Conservation (phyloP, 2,888 invertebrate genomes). For the Epirrhoe tristata region DNA sequence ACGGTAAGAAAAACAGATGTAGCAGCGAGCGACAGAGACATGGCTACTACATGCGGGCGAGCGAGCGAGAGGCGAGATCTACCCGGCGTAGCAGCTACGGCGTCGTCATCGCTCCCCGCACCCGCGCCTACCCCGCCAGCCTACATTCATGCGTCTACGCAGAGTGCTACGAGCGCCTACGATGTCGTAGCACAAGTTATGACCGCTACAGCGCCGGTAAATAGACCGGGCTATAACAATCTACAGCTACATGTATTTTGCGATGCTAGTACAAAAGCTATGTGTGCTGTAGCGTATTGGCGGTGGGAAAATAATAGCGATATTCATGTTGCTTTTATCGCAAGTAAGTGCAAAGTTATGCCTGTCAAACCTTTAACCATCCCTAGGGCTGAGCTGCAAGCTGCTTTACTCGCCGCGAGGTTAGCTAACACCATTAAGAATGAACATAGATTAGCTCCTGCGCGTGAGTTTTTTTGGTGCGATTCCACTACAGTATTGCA, state of each 20-base stretch:
- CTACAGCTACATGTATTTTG: background rate
- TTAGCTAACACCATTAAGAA: background rate
- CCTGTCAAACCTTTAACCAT: background rate
- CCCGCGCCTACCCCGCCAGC: too few species aligned
- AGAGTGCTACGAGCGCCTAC: too few species aligned
- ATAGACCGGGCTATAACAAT: background rate
- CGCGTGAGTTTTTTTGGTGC: background rate
- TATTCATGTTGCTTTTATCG: background rate
- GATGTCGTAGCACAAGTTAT: too few species aligned
- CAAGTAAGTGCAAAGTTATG: background rate
- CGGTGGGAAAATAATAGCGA: background rate
- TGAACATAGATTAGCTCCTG: background rate
- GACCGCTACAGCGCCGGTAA: too few species aligned
- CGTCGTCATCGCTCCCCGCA: too few species aligned
- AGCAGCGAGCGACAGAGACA: too few species aligned
- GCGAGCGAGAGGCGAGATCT: too few species aligned
- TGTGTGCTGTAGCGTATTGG: background rate
- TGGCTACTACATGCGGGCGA: too few species aligned
- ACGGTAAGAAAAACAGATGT: too few species aligned
- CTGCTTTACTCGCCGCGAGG: background rate
- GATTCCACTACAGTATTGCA: slow-evolving; percentile 1
- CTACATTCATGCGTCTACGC: too few species aligned
- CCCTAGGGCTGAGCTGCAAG: background rate
- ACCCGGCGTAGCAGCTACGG: too few species aligned
- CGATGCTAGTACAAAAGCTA: background rate